Percentiles rank a stretch among this genome's conserved stretches.
Evolutionary conservation across 2,113 vertebrate species (phyloP).

Genomic region (Cyrtonyx montezumae): DNA sequence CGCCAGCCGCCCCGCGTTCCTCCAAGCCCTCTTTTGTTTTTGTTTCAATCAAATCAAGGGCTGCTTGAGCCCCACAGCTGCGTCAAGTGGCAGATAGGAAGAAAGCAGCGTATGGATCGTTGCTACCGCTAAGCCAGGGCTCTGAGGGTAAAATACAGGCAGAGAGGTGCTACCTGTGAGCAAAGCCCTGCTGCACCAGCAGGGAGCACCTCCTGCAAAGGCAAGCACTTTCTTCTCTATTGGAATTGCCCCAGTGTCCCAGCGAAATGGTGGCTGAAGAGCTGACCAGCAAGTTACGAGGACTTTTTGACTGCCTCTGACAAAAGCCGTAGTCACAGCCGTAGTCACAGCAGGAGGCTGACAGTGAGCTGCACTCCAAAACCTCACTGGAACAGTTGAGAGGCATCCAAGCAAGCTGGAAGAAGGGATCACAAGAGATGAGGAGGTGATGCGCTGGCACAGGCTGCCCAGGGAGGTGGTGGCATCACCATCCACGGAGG

Average conservation of each 20-base stretch:
- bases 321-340: neutral
- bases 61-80: neutral
- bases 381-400: neutral
- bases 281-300: neutral
- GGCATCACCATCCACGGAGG: no score
- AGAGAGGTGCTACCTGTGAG: neutral
- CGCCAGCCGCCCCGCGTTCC: slow-evolving; percentile 63
- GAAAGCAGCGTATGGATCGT: neutral
- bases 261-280: neutral
- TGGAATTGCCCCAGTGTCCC: neutral
- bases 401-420: neutral
- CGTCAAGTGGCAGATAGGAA: neutral
- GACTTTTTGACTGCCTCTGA: slow-evolving; percentile 5
- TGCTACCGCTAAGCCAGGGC: neutral
- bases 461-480: no score
- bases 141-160: neutral
- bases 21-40: slow-evolving; percentile 72
- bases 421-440: neutral
- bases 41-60: slow-evolving; percentile 72
- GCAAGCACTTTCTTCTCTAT: neutral
- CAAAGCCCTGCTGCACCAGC: neutral
- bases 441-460: neutral
- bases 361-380: neutral
- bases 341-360: neutral
- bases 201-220: slow-evolving; percentile 11